phyloP scores from a whole-genome alignment of 2,113 vertebrate genomes.

The Hippopotamus amphibius region DNA sequence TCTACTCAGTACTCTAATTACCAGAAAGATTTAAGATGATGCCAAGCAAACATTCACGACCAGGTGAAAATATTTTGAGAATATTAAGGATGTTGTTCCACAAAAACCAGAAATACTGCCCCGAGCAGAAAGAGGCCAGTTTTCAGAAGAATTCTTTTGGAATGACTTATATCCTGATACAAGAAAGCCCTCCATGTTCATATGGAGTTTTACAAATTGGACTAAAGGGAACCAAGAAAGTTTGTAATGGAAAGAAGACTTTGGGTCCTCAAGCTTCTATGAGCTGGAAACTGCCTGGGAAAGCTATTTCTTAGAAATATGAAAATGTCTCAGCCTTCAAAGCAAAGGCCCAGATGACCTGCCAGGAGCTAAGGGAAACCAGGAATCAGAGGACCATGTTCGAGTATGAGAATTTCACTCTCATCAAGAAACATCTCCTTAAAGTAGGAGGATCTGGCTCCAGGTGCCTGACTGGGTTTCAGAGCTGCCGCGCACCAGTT shows the following conservation, averaged over 20 bases:
- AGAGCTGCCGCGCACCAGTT: background rate
- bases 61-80: background rate
- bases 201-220: background rate
- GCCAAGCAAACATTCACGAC: background rate
- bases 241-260: background rate
- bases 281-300: background rate
- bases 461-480: background rate
- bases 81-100: background rate
- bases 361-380: background rate
- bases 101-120: background rate
- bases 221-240: background rate
- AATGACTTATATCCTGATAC: background rate
- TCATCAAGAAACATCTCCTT: background rate
- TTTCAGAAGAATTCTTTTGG: background rate
- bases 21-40: background rate
- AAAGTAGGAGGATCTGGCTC: background rate
- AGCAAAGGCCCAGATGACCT: background rate
- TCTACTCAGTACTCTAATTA: background rate
- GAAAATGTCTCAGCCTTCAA: background rate
- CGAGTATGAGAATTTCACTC: background rate
- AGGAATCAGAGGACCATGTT: background rate
- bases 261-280: background rate
- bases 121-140: background rate
- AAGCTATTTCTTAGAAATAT: background rate
- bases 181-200: background rate